phyloP scores from a whole-genome alignment of 2,113 vertebrate species.

The Colaptes auratus region DNA sequence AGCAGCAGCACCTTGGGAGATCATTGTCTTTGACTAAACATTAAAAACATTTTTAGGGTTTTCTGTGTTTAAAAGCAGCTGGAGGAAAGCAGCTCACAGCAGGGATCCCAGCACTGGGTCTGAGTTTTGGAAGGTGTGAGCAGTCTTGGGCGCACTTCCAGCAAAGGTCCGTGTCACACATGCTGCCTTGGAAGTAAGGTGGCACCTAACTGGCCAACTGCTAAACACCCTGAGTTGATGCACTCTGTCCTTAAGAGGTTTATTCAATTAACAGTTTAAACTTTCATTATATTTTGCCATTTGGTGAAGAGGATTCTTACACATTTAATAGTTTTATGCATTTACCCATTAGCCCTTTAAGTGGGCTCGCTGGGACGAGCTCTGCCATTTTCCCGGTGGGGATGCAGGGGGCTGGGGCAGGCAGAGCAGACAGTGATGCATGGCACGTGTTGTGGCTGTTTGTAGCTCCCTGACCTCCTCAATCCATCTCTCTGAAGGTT shows the following conservation, averaged over 20 bases:
- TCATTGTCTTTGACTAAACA: not conserved
- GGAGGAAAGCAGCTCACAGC: not conserved
- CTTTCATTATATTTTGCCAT: slow-evolving; percentile 72
- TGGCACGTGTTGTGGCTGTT: slow-evolving; percentile 77
- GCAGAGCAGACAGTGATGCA: slow-evolving; percentile 55
- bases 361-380: not conserved
- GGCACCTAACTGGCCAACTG: not conserved
- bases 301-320: slow-evolving; percentile 57
- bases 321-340: slow-evolving; percentile 66
- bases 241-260: slow-evolving; percentile 71
- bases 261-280: slow-evolving; percentile 81
- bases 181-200: not conserved
- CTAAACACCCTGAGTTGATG: not conserved
- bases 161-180: rapidly evolving
- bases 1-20: not conserved
- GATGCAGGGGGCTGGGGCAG: not conserved
- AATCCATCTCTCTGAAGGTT: slow-evolving; percentile 73
- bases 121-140: not conserved
- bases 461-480: slow-evolving; percentile 67
- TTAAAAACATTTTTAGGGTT: not conserved
- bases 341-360: slow-evolving; percentile 42
- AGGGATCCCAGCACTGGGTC: rapidly evolving
- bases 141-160: rapidly evolving
- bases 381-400: not conserved
- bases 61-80: not conserved